Evolutionary conservation across 2,888 invertebrate species (phyloP).

Genomic region (Amiota mariae): DNA sequence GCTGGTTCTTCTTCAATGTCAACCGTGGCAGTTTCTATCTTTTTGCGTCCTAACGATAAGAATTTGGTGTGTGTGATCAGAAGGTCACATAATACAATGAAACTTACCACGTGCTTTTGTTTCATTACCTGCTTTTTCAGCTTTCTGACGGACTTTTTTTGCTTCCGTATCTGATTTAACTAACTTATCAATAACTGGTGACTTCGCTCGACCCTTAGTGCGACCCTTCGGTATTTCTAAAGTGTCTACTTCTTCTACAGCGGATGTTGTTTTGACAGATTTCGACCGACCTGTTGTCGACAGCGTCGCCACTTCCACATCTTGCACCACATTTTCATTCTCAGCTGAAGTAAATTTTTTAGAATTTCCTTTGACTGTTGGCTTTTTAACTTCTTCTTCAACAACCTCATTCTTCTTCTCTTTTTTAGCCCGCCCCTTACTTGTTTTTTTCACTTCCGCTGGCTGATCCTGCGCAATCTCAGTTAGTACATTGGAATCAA

Average conservation of each 20-base stretch:
- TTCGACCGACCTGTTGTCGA: too few species aligned
- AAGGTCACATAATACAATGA: background rate
- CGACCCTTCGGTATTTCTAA: slow-evolving; percentile 12
- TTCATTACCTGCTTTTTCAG: background rate
- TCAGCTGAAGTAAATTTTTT: slow-evolving; percentile 39
- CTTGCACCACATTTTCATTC: background rate
- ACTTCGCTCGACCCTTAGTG: background rate
- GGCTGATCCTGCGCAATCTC: background rate
- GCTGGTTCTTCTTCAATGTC: background rate
- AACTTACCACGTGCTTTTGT: slow-evolving; percentile 3
- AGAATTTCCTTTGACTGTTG: slow-evolving; percentile 46
- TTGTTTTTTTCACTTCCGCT: slow-evolving; percentile 29
- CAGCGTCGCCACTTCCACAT: background rate
- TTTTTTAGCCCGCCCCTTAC: slow-evolving; percentile 31
- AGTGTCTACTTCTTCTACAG: background rate
- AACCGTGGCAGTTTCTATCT: slow-evolving; percentile 35
- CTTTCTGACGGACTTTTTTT: slow-evolving; percentile 7
- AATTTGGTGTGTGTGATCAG: background rate
- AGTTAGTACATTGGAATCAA: background rate
- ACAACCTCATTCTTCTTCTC: slow-evolving; percentile 6
- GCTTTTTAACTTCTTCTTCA: slow-evolving; percentile 29
- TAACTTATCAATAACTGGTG: background rate
- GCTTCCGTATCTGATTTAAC: background rate
- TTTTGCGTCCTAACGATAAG: slow-evolving; percentile 32
- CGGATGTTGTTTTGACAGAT: background rate